phyloP scores from a whole-genome alignment of 2,113 vertebrate species.

The Limnothrissa miodon region DNA sequence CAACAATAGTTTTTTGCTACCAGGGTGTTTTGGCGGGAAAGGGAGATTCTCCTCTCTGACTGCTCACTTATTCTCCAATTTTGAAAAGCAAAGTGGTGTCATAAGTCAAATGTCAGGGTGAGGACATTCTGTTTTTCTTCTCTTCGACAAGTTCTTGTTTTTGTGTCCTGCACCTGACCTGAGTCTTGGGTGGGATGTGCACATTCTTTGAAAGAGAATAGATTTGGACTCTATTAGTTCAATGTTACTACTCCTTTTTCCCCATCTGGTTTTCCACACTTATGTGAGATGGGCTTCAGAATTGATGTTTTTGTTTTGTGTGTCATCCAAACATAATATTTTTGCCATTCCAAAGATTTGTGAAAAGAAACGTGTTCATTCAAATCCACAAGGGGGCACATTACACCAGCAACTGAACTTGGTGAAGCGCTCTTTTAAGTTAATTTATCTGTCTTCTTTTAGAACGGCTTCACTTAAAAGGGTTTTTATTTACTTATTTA shows the following conservation, averaged over 20 bases:
- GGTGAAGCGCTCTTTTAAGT: neutral
- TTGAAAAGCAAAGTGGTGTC: neutral
- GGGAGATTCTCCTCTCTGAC: neutral
- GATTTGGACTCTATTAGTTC: neutral
- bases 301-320: conserved; percentile 5
- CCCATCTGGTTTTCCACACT: neutral
- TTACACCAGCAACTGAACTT: conserved; percentile 12
- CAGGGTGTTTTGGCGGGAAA: neutral
- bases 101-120: neutral
- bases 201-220: neutral
- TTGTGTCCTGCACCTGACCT: neutral
- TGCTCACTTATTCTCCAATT: neutral
- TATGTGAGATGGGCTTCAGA: neutral
- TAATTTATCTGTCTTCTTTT: neutral
- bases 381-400: conserved; percentile 39
- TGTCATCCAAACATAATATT: neutral
- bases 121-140: neutral
- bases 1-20: too few relatives aligned
- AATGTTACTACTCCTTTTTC: neutral
- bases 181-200: neutral
- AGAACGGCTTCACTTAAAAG: neutral
- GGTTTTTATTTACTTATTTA: neutral
- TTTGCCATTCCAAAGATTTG: neutral
- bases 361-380: neutral
- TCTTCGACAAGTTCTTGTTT: neutral